phyloP scores from a whole-genome alignment of 2,113 vertebrate genomes.

The Oreochromis niloticus region DNA sequence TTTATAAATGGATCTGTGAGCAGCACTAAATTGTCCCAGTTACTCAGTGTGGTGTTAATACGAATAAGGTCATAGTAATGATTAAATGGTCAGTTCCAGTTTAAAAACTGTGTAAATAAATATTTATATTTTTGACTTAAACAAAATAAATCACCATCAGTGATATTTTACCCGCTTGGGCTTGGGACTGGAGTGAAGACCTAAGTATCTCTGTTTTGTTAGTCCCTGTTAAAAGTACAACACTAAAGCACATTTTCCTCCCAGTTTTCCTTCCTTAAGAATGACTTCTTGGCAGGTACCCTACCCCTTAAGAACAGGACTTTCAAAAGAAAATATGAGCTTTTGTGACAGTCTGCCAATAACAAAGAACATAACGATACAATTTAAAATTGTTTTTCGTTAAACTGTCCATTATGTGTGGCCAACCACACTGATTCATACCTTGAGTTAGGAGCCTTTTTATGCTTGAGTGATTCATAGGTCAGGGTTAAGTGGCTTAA shows the following conservation, averaged over 20 bases:
- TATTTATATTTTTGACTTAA: not conserved
- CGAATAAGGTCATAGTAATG: not conserved
- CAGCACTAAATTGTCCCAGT: not conserved
- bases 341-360: not conserved
- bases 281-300: not conserved
- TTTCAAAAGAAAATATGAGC: not conserved
- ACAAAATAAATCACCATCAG: not conserved
- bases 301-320: not conserved
- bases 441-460: not conserved
- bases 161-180: not conserved
- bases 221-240: not conserved
- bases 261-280: not conserved
- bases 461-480: not conserved
- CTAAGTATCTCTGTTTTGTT: not conserved
- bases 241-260: not conserved
- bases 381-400: not conserved
- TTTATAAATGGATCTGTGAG: not conserved
- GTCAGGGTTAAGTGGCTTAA: not conserved
- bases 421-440: not conserved
- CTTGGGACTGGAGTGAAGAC: not conserved
- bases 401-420: not conserved
- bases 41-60: not conserved
- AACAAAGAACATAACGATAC: not conserved
- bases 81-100: not conserved
- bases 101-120: not conserved